phyloP scores from a whole-genome alignment of 2,888 invertebrate genomes.

The Aelia acuminata region DNA sequence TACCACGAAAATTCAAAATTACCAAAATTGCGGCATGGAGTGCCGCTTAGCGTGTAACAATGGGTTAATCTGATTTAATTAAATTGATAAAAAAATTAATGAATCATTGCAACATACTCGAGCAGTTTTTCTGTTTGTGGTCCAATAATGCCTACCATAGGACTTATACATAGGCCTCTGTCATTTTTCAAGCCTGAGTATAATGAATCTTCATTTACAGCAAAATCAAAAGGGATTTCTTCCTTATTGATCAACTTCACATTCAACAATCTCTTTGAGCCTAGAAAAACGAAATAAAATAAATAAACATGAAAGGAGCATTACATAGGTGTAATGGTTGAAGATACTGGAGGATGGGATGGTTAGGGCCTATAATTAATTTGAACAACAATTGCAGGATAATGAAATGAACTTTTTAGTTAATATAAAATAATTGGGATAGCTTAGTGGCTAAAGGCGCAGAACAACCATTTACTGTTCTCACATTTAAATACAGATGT shows the following conservation, averaged over 20 bases:
- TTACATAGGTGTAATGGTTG: not conserved
- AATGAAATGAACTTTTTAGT: too few species aligned
- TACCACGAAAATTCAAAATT: too few species aligned
- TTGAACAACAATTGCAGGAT: too few species aligned
- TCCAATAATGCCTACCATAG: conserved; percentile 12
- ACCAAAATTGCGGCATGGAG: too few species aligned
- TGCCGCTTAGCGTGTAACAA: too few species aligned
- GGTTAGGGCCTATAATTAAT: too few species aligned
- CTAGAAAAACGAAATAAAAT: not conserved
- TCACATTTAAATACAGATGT: too few species aligned
- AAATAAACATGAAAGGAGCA: not conserved
- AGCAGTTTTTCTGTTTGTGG: not conserved
- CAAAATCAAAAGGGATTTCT: not conserved
- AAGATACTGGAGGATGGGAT: too few species aligned
- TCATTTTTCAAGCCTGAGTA: not conserved
- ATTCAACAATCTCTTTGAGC: not conserved
- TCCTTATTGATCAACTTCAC: conserved; percentile 43
- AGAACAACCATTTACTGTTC: too few species aligned
- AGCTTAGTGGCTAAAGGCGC: too few species aligned
- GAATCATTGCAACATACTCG: not conserved
- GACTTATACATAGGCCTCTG: not conserved
- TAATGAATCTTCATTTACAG: conserved; percentile 23
- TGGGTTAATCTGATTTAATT: too few species aligned
- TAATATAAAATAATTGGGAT: too few species aligned
- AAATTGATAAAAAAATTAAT: not conserved